These are phyloP conservation scores for Butorides virescens DNA, from an alignment of 2,113 vertebrate species.

Conservation along the genomic window DNA sequence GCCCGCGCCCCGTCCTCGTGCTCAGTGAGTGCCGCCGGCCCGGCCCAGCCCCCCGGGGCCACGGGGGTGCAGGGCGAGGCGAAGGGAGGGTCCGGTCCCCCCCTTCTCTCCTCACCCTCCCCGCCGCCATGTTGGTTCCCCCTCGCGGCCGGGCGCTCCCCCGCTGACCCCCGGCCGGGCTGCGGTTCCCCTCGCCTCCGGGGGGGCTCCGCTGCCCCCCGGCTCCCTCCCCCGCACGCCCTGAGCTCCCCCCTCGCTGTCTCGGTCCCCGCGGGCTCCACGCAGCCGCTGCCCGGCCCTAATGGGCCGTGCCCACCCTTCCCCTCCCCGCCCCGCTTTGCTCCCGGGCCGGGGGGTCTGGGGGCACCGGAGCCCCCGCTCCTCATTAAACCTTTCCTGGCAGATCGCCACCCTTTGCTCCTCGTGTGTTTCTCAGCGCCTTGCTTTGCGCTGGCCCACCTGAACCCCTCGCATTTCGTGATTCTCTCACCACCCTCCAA, in stretches of 20 bases:
- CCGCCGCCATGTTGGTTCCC: neutral
- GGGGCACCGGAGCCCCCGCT: too few relatives aligned
- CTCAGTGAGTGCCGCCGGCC: conserved; percentile 81
- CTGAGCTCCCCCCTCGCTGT: too few relatives aligned
- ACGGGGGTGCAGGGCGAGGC: too few relatives aligned
- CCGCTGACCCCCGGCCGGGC: neutral
- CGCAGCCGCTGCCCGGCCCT: neutral
- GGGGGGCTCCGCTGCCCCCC: fast-evolving
- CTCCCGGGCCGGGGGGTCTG: too few relatives aligned
- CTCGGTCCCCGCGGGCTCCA: neutral
- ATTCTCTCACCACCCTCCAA: fast-evolving
- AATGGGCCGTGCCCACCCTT: fast-evolving
- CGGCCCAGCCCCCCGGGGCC: neutral
- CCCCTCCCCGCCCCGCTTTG: neutral
- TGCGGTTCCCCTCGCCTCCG: fast-evolving
- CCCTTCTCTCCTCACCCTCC: fast-evolving
- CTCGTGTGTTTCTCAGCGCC: fast-evolving
- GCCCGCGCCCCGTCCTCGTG: conserved; percentile 88
- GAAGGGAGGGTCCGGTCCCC: too few relatives aligned
- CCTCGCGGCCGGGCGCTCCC: neutral
- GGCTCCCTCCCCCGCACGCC: neutral
- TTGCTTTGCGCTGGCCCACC: neutral
- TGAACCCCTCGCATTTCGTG: fast-evolving
- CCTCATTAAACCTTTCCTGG: neutral
- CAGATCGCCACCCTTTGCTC: fast-evolving